A percentile compares a stretch with the other conserved stretches of the same genome.
phyloP scores from a whole-genome alignment of 2,797 vertebrate genomes.

The Euphonia xanthogaster region DNA sequence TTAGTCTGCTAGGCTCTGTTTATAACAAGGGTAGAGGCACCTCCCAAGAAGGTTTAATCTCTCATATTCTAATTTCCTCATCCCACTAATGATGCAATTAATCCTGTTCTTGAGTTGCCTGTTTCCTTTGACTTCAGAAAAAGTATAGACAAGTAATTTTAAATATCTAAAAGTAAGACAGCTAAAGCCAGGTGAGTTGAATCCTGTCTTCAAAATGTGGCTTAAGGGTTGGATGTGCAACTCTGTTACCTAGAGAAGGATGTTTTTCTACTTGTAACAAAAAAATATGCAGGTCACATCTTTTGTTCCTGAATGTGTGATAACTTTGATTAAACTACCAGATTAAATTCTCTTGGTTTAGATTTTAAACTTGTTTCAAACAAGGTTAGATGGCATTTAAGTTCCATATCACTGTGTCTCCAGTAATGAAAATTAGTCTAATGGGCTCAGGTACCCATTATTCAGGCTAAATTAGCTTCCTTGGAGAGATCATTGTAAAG shows the following conservation, averaged over 20 bases:
- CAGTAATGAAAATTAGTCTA: conserved; percentile 59
- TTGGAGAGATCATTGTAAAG: conserved; percentile 45
- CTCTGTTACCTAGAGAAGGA: not conserved
- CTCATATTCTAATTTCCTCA: not conserved
- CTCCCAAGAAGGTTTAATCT: not conserved
- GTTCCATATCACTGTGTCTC: conserved; percentile 1
- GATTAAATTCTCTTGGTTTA: conserved; percentile 31
- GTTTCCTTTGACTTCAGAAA: not conserved
- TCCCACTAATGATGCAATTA: not conserved
- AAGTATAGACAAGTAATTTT: not conserved
- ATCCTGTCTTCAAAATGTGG: not conserved
- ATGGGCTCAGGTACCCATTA: conserved; percentile 31
- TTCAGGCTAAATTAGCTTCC: conserved; percentile 57
- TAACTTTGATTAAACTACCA: conserved; percentile 33
- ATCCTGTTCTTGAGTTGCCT: not conserved
- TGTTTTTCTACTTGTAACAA: not conserved
- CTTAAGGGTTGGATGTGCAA: not conserved
- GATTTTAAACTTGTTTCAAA: conserved; percentile 40
- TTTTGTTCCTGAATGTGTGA: not conserved
- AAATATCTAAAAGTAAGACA: not conserved
- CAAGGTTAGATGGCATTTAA: conserved; percentile 44
- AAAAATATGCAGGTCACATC: not conserved
- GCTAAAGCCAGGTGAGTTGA: not conserved
- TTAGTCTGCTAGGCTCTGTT: not conserved
- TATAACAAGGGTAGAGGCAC: not conserved